phyloP scores from a whole-genome alignment of 2,888 invertebrate species.

The Lepidonotus clava region DNA sequence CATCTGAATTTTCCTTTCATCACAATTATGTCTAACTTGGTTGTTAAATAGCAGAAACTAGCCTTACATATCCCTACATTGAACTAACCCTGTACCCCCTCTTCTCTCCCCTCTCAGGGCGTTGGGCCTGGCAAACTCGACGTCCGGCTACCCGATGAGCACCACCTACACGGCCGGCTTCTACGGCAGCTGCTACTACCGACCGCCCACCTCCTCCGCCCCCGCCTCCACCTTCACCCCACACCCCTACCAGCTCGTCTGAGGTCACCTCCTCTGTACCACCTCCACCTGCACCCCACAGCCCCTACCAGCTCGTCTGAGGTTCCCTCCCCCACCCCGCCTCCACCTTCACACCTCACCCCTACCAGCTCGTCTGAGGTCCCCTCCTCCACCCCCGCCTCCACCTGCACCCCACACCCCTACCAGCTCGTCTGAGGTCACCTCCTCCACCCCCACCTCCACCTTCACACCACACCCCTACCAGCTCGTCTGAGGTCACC shows the following conservation, averaged over 20 bases:
- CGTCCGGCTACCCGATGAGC: constrained; percentile 45
- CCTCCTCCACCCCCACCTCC: no score
- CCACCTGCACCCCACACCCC: constrained; percentile 43
- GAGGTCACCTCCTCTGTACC: no score
- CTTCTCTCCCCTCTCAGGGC: constrained; percentile 32
- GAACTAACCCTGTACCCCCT: neutral
- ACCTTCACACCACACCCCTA: no score
- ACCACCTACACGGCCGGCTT: constrained; percentile 51
- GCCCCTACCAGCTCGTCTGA: no score
- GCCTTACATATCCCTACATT: neutral
- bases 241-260: constrained; percentile 41
- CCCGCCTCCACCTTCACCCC: constrained; percentile 27
- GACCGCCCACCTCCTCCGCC: constrained; percentile 50
- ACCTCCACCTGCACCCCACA: no score
- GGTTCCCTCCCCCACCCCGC: constrained; percentile 26
- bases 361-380: constrained; percentile 34
- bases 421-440: constrained; percentile 27
- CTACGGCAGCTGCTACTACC: constrained; percentile 54
- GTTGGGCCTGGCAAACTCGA: constrained; percentile 39
- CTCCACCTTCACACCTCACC: constrained; percentile 41
- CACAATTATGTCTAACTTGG: no score
- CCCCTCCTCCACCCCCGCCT: constrained; percentile 9
- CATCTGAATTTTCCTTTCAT: no score
- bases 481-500: no score
- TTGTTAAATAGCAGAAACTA: no score